phyloP scores from a whole-genome alignment of 2,888 invertebrate genomes.

The Ornithoptera priamus region DNA sequence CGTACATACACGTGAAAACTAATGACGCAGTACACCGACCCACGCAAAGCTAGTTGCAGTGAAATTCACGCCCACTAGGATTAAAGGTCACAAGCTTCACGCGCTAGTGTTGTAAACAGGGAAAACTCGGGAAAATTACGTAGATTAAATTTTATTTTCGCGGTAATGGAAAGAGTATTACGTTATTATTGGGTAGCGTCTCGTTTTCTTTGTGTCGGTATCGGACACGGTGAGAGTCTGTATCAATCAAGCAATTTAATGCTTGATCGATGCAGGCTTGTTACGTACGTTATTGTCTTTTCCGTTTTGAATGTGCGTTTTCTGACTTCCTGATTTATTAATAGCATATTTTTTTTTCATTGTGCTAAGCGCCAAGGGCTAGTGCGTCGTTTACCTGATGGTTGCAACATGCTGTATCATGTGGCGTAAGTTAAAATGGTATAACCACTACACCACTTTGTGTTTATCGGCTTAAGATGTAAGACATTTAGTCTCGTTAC shows the following conservation, averaged over 20 bases:
- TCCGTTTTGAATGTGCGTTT: no score
- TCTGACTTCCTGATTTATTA: no score
- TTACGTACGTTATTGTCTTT: no score
- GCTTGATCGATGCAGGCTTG: no score
- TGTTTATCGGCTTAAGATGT: no score
- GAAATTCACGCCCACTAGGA: conserved; percentile 52
- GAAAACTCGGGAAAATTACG: conserved; percentile 11
- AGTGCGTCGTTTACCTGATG: no score
- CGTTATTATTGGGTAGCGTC: background rate
- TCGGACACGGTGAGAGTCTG: background rate
- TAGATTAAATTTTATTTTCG: background rate
- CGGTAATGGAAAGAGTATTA: background rate
- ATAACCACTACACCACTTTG: no score
- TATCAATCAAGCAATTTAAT: background rate
- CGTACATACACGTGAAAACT: conserved; percentile 39
- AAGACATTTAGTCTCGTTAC: no score
- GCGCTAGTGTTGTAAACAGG: conserved; percentile 32
- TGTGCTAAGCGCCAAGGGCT: no score
- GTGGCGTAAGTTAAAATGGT: no score
- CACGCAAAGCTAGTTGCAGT: conserved; percentile 40
- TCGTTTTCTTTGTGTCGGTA: background rate
- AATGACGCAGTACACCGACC: conserved; percentile 48
- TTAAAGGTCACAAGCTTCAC: conserved; percentile 46
- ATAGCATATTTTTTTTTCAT: no score
- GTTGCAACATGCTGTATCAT: no score